Base-by-base conservation (phyloP, 2,888 invertebrate species). In the Itoplectis maculator region DNA sequence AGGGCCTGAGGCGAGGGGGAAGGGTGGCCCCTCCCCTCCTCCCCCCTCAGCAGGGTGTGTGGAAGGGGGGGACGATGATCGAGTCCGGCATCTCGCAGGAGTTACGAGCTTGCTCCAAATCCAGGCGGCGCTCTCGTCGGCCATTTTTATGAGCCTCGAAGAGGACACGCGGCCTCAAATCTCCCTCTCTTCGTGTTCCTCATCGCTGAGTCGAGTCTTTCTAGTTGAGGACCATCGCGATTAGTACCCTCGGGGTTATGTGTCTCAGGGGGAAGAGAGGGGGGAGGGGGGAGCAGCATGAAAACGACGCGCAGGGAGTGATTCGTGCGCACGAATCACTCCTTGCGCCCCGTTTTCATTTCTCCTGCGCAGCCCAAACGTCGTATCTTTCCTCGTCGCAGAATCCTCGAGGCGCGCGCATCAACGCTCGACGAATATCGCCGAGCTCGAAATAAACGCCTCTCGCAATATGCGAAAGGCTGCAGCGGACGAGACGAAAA, bases 81-180 rank as follows among this genome's bases (percentile, higher is more conserved):
- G 74, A 18, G 49, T 51, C 66, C 59, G 59, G 59, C 18, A 76
- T 51, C n/a, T n/a, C 20, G 37, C 69, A 15, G 42, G 73, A 87
- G 84, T 87, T 86, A 85, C 87, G 85, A 87, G 81, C 82, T 68
- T 78, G 82, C 82, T 84, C 76, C 81, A 84, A 85, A 84, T 87
- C 83, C 85, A 83, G 86, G 83, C 42, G 20, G 45, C 3, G 9
- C n/a, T 72, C 72, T 63, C 23, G 13, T 45, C 45, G n/a, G 40
- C 40, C 6, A 37, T 61, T 29, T 68, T 51, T 42, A 13, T 51
- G 20, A 42, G 42, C 56, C 79, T 37, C 56, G 56, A 51, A 42
- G 61, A 61, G 5, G 42, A 42, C n/a, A n/a, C 13, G 45, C 18
- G 8, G 15, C 51, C 3, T 56, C 47, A 35, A 63, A 23, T 65